Evolutionary conservation across 2,113 vertebrate genomes (phyloP).

Genomic region (Notarius lentiginosus): DNA sequence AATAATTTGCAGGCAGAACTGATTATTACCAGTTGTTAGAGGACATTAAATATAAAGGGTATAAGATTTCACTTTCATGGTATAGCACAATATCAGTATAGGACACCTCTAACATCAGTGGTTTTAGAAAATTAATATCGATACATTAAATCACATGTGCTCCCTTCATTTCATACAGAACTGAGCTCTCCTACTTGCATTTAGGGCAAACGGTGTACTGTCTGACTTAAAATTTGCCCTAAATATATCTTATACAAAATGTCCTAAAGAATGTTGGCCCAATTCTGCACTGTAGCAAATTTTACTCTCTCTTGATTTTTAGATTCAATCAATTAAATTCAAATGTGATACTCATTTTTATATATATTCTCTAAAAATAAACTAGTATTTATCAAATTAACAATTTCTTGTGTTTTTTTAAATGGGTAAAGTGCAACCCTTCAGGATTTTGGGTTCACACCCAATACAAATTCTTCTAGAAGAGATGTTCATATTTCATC

Average conservation of each 20-base stretch:
- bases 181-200: not conserved
- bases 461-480: not conserved
- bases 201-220: not conserved
- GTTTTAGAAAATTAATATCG: not conserved
- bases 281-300: not conserved
- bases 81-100: not conserved
- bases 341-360: not conserved
- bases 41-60: not conserved
- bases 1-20: not conserved
- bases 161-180: not conserved
- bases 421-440: not conserved
- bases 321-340: not conserved
- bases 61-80: not conserved
- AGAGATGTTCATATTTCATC: not conserved
- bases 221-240: not conserved
- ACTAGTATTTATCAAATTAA: constrained; percentile 4
- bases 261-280: not conserved
- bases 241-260: not conserved
- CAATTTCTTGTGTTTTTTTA: not conserved
- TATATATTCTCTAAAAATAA: not conserved
- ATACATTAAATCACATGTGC: not conserved
- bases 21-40: not conserved
- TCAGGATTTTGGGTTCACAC: not conserved
- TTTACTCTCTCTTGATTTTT: not conserved
- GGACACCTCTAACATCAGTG: not conserved